These are phyloP conservation scores for Tenthredo distinguenda DNA, from an alignment of 2,888 invertebrate species.

Conservation along the genomic window DNA sequence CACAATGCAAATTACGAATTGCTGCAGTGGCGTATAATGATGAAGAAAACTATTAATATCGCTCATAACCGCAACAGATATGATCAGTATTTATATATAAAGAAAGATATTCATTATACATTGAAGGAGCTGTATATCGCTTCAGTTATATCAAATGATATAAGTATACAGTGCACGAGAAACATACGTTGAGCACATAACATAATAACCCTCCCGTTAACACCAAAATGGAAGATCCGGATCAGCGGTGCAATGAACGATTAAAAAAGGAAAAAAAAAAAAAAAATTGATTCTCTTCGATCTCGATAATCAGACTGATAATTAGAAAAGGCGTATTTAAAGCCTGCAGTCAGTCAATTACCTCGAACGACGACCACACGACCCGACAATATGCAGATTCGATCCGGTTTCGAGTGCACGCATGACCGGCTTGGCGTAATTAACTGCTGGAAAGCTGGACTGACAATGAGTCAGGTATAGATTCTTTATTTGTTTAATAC, in stretches of 20 bases:
- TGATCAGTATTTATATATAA: not conserved
- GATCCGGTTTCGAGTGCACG: constrained; percentile 47
- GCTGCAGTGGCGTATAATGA: constrained; percentile 24
- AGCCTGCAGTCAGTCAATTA: constrained; percentile 32
- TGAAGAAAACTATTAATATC: constrained; percentile 9
- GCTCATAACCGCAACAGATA: constrained; percentile 16
- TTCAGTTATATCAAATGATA: not conserved
- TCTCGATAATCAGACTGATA: constrained; percentile 36
- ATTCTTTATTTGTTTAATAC: not conserved
- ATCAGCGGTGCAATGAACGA: not conserved
- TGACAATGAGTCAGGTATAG: constrained; percentile 46
- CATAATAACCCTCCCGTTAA: not conserved
- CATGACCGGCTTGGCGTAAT: constrained; percentile 35
- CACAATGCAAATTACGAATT: constrained; percentile 16
- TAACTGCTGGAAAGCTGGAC: constrained; percentile 31
- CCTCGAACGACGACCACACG: constrained; percentile 48
- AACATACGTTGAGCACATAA: not conserved
- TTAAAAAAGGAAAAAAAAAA: not conserved
- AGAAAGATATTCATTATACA: not conserved
- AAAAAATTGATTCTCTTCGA: not conserved
- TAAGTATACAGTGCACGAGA: not conserved
- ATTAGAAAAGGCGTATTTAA: constrained; percentile 42
- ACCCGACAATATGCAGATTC: constrained; percentile 46
- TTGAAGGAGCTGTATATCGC: not conserved
- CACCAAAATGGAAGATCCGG: not conserved